Evolutionary conservation across 37 sponge, comb jelly and placozoan species (phyloP).

Genomic region (Ephydatia muelleri): DNA sequence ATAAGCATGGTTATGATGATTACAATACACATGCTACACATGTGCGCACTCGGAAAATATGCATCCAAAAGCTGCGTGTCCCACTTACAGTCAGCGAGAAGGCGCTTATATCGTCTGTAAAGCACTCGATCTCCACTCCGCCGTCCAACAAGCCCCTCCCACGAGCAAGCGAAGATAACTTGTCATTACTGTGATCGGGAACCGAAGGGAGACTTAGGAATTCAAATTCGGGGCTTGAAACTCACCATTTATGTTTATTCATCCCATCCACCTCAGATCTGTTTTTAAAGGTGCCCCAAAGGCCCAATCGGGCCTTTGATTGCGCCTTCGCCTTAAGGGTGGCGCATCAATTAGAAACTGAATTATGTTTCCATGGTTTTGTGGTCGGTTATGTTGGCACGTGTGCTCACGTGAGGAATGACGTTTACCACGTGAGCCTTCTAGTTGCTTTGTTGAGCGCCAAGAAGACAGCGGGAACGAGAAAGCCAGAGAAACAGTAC

Average conservation of each 20-base stretch:
- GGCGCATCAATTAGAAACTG: neutral
- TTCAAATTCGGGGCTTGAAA: neutral
- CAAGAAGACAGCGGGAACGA: constrained; percentile 1
- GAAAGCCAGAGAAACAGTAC: neutral
- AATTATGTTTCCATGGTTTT: neutral
- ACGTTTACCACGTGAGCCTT: neutral
- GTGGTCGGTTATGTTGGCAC: neutral
- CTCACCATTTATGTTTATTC: neutral
- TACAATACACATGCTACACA: neutral
- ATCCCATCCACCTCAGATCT: neutral
- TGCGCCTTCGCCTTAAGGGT: constrained; percentile 1
- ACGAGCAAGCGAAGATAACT: constrained; percentile 42
- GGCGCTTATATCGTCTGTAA: constrained; percentile 26
- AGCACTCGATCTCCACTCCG: constrained; percentile 66
- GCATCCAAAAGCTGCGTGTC: neutral
- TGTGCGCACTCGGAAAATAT: neutral
- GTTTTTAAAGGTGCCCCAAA: neutral
- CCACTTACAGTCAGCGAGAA: constrained; percentile 49
- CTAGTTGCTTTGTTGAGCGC: neutral
- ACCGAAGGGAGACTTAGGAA: neutral
- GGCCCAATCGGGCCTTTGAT: neutral
- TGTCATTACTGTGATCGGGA: neutral
- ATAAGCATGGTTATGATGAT: neutral
- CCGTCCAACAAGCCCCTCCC: constrained; percentile 55
- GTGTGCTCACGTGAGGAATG: neutral